A percentile compares a stretch with the other conserved stretches of the same genome.
phyloP scores from a whole-genome alignment of 2,113 vertebrate genomes.

The Nycticebus coucang region DNA sequence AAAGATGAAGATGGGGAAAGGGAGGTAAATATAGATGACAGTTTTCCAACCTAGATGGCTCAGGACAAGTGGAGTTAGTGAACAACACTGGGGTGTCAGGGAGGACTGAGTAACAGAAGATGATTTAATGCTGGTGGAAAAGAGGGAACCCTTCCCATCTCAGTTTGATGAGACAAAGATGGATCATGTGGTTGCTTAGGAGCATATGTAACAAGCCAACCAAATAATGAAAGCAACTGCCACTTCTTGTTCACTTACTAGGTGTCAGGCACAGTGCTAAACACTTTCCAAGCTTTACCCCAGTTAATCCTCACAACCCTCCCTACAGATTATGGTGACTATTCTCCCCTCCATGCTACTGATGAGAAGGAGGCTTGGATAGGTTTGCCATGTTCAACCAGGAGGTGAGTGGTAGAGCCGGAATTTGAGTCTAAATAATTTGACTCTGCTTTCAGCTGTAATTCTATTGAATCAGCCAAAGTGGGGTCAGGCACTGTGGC shows the following conservation, averaged over 20 bases:
- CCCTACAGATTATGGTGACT: neutral
- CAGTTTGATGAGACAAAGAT: neutral
- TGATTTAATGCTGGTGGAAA: neutral
- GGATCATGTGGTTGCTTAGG: neutral
- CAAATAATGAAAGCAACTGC: neutral
- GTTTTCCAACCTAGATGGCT: neutral
- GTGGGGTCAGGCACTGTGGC: too few species aligned
- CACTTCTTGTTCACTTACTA: neutral
- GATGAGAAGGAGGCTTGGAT: neutral
- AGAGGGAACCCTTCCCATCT: neutral
- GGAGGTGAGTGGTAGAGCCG: neutral
- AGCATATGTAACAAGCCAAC: neutral
- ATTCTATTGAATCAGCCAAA: neutral
- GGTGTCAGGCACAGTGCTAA: neutral
- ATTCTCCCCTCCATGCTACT: neutral
- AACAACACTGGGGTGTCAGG: neutral
- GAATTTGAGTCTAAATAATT: neutral
- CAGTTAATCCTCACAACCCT: neutral
- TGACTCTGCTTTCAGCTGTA: neutral
- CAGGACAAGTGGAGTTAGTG: neutral
- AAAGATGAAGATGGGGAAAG: neutral
- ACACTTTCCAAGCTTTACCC: neutral
- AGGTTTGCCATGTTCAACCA: neutral
- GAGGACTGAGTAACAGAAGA: neutral
- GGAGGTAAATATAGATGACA: neutral